Percentiles rank a stretch among this genome's conserved stretches.
These are phyloP conservation scores for Paracentrotus lividus DNA, from an alignment of 53 echinoderm and acorn worm genomes.

Conservation along the genomic window DNA sequence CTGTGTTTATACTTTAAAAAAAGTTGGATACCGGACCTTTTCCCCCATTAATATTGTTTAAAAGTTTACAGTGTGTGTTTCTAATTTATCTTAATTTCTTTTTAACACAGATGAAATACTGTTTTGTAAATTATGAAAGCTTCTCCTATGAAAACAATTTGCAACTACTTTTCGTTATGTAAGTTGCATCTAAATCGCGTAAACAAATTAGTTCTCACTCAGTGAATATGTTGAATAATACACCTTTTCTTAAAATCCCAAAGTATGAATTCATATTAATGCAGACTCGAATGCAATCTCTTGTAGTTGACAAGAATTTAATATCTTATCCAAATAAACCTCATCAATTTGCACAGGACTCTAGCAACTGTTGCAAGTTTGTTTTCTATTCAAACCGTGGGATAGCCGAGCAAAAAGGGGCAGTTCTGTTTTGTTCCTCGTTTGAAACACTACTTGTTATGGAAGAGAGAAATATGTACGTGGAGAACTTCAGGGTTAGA, in stretches of 20 bases:
- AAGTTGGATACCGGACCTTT: too few relatives aligned
- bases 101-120: too few relatives aligned
- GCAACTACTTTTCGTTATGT: too few relatives aligned
- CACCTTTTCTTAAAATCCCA: not conserved
- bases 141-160: too few relatives aligned
- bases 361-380: conserved; percentile 65
- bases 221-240: not conserved
- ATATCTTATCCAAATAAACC: conserved; percentile 9
- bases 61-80: too few relatives aligned
- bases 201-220: not conserved
- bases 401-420: not conserved
- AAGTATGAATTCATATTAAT: not conserved
- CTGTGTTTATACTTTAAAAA: too few relatives aligned
- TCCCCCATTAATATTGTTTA: too few relatives aligned
- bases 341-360: not conserved
- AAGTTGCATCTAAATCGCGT: not conserved
- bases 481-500: conserved; percentile 54
- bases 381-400: conserved; percentile 52
- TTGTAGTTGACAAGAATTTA: not conserved
- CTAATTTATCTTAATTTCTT: too few relatives aligned
- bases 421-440: not conserved
- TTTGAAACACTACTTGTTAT: not conserved
- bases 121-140: too few relatives aligned
- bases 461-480: not conserved
- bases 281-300: not conserved